phyloP scores from a whole-genome alignment of 2,888 invertebrate species.

The Pimpla rufipes region DNA sequence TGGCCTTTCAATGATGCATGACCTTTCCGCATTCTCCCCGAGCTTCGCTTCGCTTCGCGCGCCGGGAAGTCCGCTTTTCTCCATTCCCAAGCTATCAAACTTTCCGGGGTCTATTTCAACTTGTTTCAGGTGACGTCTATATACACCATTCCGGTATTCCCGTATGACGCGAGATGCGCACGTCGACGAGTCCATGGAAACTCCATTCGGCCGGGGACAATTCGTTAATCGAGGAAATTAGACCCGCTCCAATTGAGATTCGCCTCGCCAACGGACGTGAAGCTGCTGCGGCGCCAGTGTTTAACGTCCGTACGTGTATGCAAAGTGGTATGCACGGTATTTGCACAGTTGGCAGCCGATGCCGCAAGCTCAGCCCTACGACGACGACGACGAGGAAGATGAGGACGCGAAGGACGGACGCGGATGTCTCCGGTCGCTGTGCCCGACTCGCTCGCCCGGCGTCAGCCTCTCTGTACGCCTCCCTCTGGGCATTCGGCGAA shows the following conservation, averaged over 20 bases:
- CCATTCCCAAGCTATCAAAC: conserved; percentile 1
- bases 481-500: conserved; percentile 31
- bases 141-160: conserved; percentile 38
- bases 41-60: background rate
- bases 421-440: conserved; percentile 3
- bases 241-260: conserved; percentile 62
- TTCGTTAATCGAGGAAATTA: conserved; percentile 65
- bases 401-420: conserved; percentile 20
- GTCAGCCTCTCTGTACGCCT: background rate
- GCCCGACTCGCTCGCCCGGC: background rate
- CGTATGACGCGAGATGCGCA: conserved; percentile 47
- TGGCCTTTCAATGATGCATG: no score
- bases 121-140: background rate
- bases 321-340: background rate
- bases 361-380: conserved; percentile 1
- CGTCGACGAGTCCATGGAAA: conserved; percentile 19
- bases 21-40: no score
- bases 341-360: conserved; percentile 15
- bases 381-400: conserved; percentile 13
- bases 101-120: conserved; percentile 16
- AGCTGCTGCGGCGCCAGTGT: background rate
- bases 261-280: conserved; percentile 20
- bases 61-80: background rate
- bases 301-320: background rate
- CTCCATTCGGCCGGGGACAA: conserved; percentile 53